Conservation (phyloP, 2,888 invertebrate genomes). For the Drosophila fulvimacula region DNA sequence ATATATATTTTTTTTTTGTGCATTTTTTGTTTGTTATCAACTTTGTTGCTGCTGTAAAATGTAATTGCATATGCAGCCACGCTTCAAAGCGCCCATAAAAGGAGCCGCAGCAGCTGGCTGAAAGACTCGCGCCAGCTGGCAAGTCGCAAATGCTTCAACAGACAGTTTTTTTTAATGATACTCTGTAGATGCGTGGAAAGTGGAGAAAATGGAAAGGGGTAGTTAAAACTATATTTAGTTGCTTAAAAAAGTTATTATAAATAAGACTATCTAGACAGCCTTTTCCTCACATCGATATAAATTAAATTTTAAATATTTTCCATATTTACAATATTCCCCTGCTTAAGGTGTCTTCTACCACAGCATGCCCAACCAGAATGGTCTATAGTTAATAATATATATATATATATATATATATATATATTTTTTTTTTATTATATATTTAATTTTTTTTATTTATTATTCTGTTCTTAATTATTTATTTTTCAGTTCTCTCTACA, state of each 20-base stretch:
- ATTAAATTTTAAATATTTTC: neutral
- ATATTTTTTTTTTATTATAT: neutral
- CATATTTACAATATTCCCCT: neutral
- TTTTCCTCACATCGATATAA: neutral
- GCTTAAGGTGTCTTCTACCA: neutral
- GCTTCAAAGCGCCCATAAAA: slow-evolving; percentile 65
- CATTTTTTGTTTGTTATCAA: slow-evolving; percentile 66
- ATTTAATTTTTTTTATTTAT: neutral
- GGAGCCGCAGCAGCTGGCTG: slow-evolving; percentile 37
- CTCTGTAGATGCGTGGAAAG: neutral
- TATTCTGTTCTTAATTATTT: neutral
- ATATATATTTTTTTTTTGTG: neutral
- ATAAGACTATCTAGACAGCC: neutral
- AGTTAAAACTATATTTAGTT: neutral
- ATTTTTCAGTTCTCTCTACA: neutral
- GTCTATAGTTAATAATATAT: neutral
- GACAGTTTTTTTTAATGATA: slow-evolving; percentile 9
- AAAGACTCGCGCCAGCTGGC: slow-evolving; percentile 32
- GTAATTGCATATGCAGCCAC: slow-evolving; percentile 76
- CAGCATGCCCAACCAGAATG: neutral
- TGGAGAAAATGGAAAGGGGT: neutral
- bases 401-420: no score
- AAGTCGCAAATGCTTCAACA: slow-evolving; percentile 27
- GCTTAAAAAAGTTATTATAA: neutral
- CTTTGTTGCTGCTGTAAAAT: slow-evolving; percentile 69